phyloP scores from a whole-genome alignment of 2,113 vertebrate species.

The Rhinolophus sinicus region DNA sequence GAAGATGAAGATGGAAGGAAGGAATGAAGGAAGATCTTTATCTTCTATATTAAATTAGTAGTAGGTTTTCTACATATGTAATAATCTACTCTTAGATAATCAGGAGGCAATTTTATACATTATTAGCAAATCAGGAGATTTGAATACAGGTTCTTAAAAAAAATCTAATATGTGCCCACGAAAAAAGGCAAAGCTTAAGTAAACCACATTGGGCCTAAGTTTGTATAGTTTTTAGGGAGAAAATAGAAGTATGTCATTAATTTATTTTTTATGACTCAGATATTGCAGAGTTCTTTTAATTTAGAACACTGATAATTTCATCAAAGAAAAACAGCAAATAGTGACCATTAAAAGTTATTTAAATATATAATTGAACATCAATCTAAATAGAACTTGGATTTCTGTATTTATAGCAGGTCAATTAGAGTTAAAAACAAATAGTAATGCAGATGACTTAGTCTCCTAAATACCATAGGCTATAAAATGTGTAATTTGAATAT shows the following conservation, averaged over 20 bases:
- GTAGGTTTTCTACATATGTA: background rate
- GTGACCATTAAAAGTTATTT: background rate
- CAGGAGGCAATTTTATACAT: slow-evolving; percentile 36
- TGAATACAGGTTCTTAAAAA: slow-evolving; percentile 9
- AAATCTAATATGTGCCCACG: background rate
- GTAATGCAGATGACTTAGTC: slow-evolving; percentile 45
- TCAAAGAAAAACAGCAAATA: slow-evolving; percentile 17
- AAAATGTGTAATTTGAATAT: slow-evolving; percentile 62
- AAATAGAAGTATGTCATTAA: background rate
- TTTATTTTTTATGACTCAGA: background rate
- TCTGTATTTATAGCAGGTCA: background rate
- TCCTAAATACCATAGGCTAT: slow-evolving; percentile 52
- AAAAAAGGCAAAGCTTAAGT: slow-evolving; percentile 49
- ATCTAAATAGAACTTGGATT: background rate
- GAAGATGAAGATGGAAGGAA: background rate
- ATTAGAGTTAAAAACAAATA: slow-evolving; percentile 59
- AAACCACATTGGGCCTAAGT: background rate
- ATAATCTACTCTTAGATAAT: slow-evolving; percentile 36
- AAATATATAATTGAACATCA: slow-evolving; percentile 13
- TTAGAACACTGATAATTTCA: slow-evolving; percentile 42
- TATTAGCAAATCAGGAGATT: slow-evolving; percentile 16
- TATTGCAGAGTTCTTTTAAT: slow-evolving; percentile 34
- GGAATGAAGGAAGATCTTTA: background rate
- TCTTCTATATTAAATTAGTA: background rate
- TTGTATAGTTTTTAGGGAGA: background rate